phyloP scores from a whole-genome alignment of 2,888 invertebrate species.

The Athalia circularis region DNA sequence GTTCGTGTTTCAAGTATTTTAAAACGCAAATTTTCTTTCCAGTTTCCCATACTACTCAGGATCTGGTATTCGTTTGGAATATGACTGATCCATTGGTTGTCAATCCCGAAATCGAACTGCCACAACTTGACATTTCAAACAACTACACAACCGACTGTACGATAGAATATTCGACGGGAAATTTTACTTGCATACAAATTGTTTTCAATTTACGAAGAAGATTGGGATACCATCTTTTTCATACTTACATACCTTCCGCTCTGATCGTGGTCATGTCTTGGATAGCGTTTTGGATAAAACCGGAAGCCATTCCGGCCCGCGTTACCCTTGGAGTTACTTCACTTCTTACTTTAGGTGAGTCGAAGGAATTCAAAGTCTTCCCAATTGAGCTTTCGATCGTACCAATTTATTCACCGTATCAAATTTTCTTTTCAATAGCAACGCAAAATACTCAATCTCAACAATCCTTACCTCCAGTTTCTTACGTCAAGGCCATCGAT shows the following conservation, averaged over 20 bases:
- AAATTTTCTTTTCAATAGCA: constrained; percentile 76
- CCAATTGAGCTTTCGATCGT: neutral
- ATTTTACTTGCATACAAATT: constrained; percentile 93
- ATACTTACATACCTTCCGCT: constrained; percentile 94
- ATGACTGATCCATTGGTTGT: constrained; percentile 90
- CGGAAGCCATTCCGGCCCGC: constrained; percentile 92
- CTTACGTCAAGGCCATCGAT: constrained; percentile 94
- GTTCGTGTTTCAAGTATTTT: constrained; percentile 1
- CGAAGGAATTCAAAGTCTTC: neutral
- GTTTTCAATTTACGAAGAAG: constrained; percentile 90
- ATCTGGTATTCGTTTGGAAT: constrained; percentile 93
- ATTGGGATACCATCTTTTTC: constrained; percentile 92
- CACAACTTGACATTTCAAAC: constrained; percentile 90
- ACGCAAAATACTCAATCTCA: constrained; percentile 96
- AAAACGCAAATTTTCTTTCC: constrained; percentile 57
- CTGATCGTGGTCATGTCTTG: constrained; percentile 96
- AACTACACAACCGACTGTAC: constrained; percentile 94
- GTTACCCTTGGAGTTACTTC: constrained; percentile 93
- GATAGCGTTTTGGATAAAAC: constrained; percentile 97
- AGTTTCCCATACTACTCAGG: constrained; percentile 94
- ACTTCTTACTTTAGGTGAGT: constrained; percentile 85
- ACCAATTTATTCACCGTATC: neutral
- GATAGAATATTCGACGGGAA: constrained; percentile 90
- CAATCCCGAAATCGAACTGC: constrained; percentile 91
- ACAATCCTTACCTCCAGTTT: constrained; percentile 91